A percentile compares a stretch with the other conserved stretches of the same genome.
These are phyloP conservation scores for Nephrotoma guestfalica DNA, from an alignment of 2,888 invertebrate species.

Conservation along the genomic window DNA sequence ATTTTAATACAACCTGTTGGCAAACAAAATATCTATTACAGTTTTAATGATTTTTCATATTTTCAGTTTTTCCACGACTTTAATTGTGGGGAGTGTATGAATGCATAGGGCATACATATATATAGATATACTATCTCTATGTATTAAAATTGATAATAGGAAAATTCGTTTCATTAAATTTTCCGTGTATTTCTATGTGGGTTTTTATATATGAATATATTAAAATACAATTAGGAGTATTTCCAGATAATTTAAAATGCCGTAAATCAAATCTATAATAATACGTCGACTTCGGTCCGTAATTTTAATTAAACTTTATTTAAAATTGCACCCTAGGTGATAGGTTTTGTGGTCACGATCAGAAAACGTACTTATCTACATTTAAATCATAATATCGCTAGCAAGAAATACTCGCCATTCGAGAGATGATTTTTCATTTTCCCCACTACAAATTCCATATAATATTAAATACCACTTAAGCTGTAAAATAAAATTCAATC, in stretches of 20 bases:
- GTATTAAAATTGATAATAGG: background rate
- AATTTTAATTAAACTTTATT: no score
- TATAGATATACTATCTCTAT: background rate
- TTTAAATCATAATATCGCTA: background rate
- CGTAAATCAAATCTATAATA: background rate
- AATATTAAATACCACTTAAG: background rate
- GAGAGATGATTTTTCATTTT: background rate
- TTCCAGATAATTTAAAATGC: background rate
- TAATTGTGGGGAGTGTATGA: background rate
- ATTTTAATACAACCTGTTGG: background rate
- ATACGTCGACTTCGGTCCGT: no score
- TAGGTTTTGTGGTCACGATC: background rate
- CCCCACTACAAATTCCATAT: background rate
- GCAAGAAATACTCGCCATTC: background rate
- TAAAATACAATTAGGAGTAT: background rate
- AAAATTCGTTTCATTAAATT: no score
- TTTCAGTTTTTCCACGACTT: background rate
- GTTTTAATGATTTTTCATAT: background rate
- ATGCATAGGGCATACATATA: background rate
- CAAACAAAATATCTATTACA: background rate
- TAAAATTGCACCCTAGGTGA: no score
- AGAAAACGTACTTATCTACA: background rate
- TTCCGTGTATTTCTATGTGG: background rate
- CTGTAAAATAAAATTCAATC: background rate
- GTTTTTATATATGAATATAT: background rate